phyloP scores from a whole-genome alignment of 2,797 vertebrate species.

The Synaphobranchus kaupii region DNA sequence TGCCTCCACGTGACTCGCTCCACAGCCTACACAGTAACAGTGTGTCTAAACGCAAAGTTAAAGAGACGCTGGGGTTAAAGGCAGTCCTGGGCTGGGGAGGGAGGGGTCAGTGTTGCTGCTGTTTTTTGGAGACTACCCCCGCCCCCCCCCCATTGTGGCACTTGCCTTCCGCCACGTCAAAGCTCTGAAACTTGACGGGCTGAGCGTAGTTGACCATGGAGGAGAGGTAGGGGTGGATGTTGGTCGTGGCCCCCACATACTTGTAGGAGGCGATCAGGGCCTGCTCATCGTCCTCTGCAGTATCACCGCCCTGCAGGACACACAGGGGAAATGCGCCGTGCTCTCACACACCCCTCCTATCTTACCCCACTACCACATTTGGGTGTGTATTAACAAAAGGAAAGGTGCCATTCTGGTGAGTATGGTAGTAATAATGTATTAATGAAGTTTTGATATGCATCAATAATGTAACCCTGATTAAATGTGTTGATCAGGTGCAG shows the following conservation, averaged over 20 bases:
- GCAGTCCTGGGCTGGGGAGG: background rate
- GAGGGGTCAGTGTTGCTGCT: background rate
- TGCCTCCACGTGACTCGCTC: slow-evolving; percentile 68
- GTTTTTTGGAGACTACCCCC: too few species aligned
- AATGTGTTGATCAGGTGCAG: background rate
- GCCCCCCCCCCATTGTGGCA: background rate
- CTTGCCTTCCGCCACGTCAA: slow-evolving; percentile 93
- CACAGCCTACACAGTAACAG: slow-evolving; percentile 14
- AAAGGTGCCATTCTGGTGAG: background rate
- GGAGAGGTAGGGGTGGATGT: slow-evolving; percentile 96
- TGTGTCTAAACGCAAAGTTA: slow-evolving; percentile 19
- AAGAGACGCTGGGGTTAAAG: slow-evolving; percentile 15
- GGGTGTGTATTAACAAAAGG: too few species aligned
- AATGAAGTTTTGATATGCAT: background rate
- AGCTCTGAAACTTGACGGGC: slow-evolving; percentile 97
- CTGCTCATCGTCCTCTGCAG: slow-evolving; percentile 90
- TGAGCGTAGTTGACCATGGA: slow-evolving; percentile 99
- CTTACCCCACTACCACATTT: background rate
- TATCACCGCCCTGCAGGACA: slow-evolving; percentile 80
- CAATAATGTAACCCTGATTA: background rate
- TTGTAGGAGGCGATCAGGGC: slow-evolving; percentile 95
- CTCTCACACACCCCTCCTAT: background rate
- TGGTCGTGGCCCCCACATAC: slow-evolving; percentile 96
- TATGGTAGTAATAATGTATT: too few species aligned
- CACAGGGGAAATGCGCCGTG: too few species aligned